Conservation (phyloP, 2,888 invertebrate species). For the Ochropacha duplaris region DNA sequence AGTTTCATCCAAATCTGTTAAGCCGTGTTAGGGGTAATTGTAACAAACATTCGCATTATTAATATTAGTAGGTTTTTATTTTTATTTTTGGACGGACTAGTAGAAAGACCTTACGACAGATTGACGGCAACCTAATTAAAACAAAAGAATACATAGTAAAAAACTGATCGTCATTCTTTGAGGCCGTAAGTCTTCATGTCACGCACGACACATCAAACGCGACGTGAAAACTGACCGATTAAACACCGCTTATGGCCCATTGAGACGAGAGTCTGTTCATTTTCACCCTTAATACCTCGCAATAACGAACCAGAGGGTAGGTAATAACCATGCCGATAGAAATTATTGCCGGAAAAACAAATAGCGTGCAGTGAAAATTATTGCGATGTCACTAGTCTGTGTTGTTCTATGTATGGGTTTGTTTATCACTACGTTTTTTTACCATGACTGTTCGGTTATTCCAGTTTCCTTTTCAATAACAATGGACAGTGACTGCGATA, state of each 20-base stretch:
- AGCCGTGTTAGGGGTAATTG: no score
- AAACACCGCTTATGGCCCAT: conserved; percentile 40
- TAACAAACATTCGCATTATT: no score
- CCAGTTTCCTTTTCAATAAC: no score
- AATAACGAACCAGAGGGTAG: conserved; percentile 11
- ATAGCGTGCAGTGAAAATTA: conserved; percentile 48
- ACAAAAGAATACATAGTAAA: neutral
- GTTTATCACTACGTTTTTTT: neutral
- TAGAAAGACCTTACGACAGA: no score
- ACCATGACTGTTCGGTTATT: no score
- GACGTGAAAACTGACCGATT: conserved; percentile 59
- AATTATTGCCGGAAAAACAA: conserved; percentile 48
- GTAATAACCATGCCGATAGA: conserved; percentile 35
- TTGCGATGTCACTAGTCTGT: conserved; percentile 38
- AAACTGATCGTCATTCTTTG: neutral
- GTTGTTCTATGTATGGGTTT: conserved; percentile 22
- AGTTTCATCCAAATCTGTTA: no score
- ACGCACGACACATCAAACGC: conserved; percentile 51
- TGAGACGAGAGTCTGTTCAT: conserved; percentile 23
- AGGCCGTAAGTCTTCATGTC: conserved; percentile 40
- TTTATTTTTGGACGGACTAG: no score
- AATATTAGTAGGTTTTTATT: no score
- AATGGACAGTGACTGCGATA: no score
- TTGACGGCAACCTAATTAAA: no score
- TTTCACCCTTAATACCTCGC: conserved; percentile 22